A percentile compares a stretch with the other conserved stretches of the same genome.
These are phyloP conservation scores for Cheumatopsyche charites DNA, from an alignment of 1,140 invertebrate species.

Conservation along the genomic window DNA sequence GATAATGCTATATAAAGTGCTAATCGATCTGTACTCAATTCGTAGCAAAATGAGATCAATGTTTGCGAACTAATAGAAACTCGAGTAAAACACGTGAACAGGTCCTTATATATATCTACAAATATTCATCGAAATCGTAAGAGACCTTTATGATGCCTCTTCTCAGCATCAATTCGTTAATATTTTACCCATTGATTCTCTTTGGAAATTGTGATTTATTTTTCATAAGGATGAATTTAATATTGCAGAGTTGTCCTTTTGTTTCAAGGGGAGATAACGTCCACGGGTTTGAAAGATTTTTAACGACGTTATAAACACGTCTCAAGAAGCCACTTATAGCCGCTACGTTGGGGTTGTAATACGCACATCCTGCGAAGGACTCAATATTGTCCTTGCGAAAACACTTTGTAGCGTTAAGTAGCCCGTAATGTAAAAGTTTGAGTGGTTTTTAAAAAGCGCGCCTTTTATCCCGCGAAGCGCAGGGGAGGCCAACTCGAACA, in stretches of 20 bases:
- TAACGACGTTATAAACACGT: slow-evolving; percentile 44
- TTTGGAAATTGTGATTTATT: too few species aligned
- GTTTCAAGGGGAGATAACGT: neutral
- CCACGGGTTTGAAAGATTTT: slow-evolving; percentile 23
- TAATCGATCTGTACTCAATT: too few species aligned
- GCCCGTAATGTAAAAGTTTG: slow-evolving; percentile 45
- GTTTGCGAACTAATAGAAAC: too few species aligned
- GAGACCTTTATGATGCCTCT: too few species aligned
- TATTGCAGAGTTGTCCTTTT: slow-evolving; percentile 10
- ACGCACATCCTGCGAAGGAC: slow-evolving; percentile 34
- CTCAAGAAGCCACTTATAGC: slow-evolving; percentile 31
- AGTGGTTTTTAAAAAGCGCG: slow-evolving; percentile 41
- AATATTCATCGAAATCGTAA: too few species aligned
- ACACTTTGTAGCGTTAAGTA: slow-evolving; percentile 44
- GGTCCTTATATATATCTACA: too few species aligned
- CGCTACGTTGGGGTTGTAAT: neutral
- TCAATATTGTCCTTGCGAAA: slow-evolving; percentile 43
- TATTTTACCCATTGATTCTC: too few species aligned
- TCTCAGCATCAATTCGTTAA: too few species aligned
- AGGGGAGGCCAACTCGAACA: too few species aligned
- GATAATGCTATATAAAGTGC: too few species aligned
- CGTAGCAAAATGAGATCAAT: too few species aligned
- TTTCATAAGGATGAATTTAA: neutral
- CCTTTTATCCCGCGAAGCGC: neutral
- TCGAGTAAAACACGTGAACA: too few species aligned